Percentiles rank a stretch among this genome's conserved stretches.
These are phyloP conservation scores for Rousettus madagascariensis DNA, from an alignment of 2,797 vertebrate genomes.

Conservation along the genomic window DNA sequence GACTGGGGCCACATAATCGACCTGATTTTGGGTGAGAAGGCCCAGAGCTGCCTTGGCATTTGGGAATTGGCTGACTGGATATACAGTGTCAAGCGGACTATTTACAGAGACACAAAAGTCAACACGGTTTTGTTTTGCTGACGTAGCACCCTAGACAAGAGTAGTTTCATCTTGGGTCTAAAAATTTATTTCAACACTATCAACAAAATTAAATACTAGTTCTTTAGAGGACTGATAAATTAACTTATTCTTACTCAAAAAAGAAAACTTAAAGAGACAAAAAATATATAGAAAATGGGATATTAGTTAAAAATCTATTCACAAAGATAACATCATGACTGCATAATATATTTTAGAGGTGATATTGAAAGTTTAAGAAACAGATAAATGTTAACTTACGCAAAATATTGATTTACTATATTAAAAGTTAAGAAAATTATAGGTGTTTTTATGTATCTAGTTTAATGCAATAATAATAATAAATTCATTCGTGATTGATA, in stretches of 20 bases:
- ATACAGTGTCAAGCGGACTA: not conserved
- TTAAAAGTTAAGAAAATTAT: not conserved
- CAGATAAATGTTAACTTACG: not conserved
- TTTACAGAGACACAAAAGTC: not conserved
- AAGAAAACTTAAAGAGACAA: not conserved
- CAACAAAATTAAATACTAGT: not conserved
- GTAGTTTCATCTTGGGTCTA: not conserved
- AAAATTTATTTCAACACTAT: not conserved
- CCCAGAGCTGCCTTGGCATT: not conserved
- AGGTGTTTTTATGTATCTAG: not conserved
- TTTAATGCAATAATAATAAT: not conserved
- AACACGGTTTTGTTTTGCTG: not conserved
- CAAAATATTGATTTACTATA: not conserved
- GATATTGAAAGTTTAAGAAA: not conserved
- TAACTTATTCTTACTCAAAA: not conserved
- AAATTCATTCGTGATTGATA: not conserved
- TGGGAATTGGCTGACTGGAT: not conserved
- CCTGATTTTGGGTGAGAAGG: not conserved
- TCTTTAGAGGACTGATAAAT: not conserved
- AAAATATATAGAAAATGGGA: not conserved
- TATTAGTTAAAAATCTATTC: not conserved
- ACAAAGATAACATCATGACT: not conserved
- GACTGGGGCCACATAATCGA: not conserved
- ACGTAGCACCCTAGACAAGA: not conserved
- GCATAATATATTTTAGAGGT: not conserved